Evolutionary conservation across 2,888 invertebrate species (phyloP).

Genomic region (Cantharis flavilabris): DNA sequence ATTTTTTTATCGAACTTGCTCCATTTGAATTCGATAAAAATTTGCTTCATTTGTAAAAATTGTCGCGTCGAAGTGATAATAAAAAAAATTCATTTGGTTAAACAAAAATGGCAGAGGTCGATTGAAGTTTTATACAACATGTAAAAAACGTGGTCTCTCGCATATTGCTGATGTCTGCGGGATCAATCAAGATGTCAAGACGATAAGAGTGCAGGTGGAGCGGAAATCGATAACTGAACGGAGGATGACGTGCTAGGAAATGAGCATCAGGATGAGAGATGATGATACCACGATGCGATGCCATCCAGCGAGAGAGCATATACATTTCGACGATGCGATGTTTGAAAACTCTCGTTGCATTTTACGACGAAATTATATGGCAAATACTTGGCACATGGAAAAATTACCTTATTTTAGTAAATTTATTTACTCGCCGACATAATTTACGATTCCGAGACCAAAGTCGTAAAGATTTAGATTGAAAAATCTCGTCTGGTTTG

Average conservation of each 20-base stretch:
- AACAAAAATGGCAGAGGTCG: not conserved
- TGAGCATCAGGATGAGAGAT: constrained; percentile 28
- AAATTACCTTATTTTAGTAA: constrained; percentile 5
- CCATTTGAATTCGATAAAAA: not conserved
- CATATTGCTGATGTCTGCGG: constrained; percentile 17
- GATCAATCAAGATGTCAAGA: constrained; percentile 35
- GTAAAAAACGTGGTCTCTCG: constrained; percentile 5
- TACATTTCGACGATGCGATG: constrained; percentile 8
- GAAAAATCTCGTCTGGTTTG: not conserved
- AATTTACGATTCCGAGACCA: not conserved
- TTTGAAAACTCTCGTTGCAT: constrained; percentile 6
- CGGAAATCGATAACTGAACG: constrained; percentile 35
- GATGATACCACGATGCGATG: constrained; percentile 24
- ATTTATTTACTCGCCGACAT: not conserved
- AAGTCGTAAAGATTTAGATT: not conserved
- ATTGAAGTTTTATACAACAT: not conserved
- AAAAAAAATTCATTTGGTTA: not conserved
- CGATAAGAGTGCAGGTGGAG: constrained; percentile 34
- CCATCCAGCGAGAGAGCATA: constrained; percentile 14
- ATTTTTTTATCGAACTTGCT: not conserved
- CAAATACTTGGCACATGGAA: constrained; percentile 15
- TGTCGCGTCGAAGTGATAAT: not conserved
- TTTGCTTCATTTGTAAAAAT: not conserved
- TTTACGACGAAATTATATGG: constrained; percentile 6
- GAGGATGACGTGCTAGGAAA: constrained; percentile 31